Conservation (phyloP, 2,888 invertebrate genomes). For the Athalia rosae region DNA sequence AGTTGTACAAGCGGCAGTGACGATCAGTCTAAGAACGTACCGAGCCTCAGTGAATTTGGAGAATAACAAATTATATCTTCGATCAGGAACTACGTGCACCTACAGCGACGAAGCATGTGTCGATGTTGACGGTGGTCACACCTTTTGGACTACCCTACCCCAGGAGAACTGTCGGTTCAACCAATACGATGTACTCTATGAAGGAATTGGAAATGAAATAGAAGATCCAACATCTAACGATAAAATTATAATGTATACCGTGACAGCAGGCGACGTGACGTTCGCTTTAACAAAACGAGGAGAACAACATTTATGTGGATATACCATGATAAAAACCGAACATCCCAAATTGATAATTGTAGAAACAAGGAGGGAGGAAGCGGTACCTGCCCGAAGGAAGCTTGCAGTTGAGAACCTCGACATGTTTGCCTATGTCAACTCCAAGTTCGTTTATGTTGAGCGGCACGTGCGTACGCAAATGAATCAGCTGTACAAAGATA, state of each 20-base stretch:
- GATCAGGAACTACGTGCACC: not conserved
- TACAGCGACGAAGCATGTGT: too few relatives aligned
- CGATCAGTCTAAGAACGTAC: slow-evolving; percentile 28
- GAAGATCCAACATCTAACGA: not conserved
- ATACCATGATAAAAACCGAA: slow-evolving; percentile 34
- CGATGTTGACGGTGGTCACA: too few relatives aligned
- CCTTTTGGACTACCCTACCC: not conserved
- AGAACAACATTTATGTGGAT: not conserved
- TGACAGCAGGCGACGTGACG: not conserved
- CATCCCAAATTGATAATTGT: slow-evolving; percentile 33
- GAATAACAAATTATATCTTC: not conserved
- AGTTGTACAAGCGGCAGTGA: slow-evolving; percentile 39
- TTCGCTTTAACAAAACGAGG: slow-evolving; percentile 15
- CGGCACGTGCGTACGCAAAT: slow-evolving; percentile 53
- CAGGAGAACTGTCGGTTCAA: not conserved
- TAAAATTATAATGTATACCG: not conserved
- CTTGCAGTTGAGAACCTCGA: slow-evolving; percentile 45
- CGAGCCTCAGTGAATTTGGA: slow-evolving; percentile 38
- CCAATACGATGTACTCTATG: slow-evolving; percentile 31
- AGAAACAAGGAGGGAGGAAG: not conserved
- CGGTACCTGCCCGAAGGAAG: not conserved
- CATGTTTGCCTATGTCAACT: slow-evolving; percentile 50
- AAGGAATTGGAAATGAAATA: slow-evolving; percentile 31
- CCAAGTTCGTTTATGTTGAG: slow-evolving; percentile 56
- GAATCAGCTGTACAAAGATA: slow-evolving; percentile 52